Conservation (phyloP, 2,888 invertebrate genomes). For the Aproaerema taeniolella region DNA sequence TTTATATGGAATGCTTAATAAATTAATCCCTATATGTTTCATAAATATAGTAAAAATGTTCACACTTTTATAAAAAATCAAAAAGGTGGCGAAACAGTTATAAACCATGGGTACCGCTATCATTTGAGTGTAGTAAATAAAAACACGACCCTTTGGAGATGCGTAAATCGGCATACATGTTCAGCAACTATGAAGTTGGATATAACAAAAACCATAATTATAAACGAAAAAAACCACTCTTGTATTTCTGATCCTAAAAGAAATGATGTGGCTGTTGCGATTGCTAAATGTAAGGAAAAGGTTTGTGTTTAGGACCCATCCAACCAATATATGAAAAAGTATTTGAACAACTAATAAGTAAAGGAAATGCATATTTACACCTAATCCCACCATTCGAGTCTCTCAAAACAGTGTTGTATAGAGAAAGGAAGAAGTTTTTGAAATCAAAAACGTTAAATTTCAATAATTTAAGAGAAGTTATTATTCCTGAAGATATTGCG, state of each 20-base stretch:
- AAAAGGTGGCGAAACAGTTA: background rate
- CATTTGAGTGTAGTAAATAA: background rate
- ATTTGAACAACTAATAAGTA: background rate
- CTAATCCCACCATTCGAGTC: background rate
- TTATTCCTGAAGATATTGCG: background rate
- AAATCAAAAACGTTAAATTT: background rate
- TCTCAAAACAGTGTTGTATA: background rate
- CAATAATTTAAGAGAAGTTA: background rate
- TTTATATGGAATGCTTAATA: no score
- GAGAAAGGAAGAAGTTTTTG: background rate
- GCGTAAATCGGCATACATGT: background rate
- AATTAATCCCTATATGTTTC: no score
- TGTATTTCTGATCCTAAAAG: background rate
- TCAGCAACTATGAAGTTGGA: background rate
- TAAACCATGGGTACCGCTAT: background rate
- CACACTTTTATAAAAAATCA: background rate
- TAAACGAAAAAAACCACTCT: background rate
- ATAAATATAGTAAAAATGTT: no score
- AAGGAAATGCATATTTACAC: background rate
- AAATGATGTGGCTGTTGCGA: background rate
- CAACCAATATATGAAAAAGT: background rate
- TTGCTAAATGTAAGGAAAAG: background rate
- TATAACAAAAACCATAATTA: background rate
- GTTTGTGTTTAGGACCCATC: background rate
- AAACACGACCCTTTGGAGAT: background rate